Evolutionary conservation across 2,888 invertebrate genomes (phyloP).

Genomic region (Diabrotica balteata): DNA sequence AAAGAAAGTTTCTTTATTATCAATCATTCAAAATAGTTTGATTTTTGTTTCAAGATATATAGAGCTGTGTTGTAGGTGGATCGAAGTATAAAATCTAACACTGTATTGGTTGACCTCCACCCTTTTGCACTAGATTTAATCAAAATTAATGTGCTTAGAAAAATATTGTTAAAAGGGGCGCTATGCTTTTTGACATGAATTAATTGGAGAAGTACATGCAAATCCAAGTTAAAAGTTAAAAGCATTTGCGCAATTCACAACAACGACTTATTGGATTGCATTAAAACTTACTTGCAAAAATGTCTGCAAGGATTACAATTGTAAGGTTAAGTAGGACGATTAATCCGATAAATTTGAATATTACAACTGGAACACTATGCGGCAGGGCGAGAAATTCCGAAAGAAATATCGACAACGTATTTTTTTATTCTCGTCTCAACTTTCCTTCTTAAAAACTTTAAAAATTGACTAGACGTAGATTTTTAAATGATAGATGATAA

Average conservation of each 20-base stretch:
- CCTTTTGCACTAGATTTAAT: conserved; percentile 40
- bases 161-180: conserved; percentile 26
- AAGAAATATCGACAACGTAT: no score
- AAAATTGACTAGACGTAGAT: not conserved
- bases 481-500: no score
- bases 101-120: conserved; percentile 29
- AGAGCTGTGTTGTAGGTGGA: not conserved
- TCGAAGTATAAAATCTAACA: conserved; percentile 7
- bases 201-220: conserved; percentile 30
- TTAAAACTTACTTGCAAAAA: no score
- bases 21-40: no score
- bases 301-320: no score
- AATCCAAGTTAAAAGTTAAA: conserved; percentile 12
- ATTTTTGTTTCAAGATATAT: not conserved
- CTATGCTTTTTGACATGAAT: conserved; percentile 22
- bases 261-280: conserved; percentile 6
- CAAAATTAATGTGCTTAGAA: conserved; percentile 45
- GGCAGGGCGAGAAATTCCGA: no score
- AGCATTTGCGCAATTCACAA: conserved; percentile 7
- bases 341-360: no score
- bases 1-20: no score
- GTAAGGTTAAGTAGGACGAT: no score
- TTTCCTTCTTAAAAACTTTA: not conserved
- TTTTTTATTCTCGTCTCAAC: not conserved
- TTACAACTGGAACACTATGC: no score